Conservation (phyloP, 2,113 vertebrate genomes). For the Zosterops hypoxanthus region DNA sequence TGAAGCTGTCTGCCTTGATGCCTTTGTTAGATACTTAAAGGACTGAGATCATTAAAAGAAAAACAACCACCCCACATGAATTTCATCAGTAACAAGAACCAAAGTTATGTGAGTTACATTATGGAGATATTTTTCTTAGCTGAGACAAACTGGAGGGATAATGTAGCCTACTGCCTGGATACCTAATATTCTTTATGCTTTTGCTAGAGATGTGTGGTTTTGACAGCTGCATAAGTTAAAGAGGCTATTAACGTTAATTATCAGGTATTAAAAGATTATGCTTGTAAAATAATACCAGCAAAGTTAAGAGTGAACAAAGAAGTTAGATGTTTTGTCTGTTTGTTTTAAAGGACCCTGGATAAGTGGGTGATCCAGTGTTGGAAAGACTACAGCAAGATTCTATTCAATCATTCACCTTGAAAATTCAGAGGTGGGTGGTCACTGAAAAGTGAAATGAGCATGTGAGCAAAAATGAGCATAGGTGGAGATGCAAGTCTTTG, state of each 20-base stretch:
- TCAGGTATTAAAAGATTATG: slow-evolving; percentile 29
- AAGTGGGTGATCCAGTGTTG: slow-evolving; percentile 13
- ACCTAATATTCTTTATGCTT: slow-evolving; percentile 4
- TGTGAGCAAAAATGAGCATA: background rate
- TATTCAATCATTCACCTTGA: background rate
- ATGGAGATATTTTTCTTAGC: slow-evolving; percentile 11
- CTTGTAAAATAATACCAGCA: slow-evolving; percentile 22
- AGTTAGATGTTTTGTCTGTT: background rate
- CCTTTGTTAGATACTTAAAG: slow-evolving; percentile 19
- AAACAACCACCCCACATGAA: background rate
- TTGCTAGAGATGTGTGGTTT: slow-evolving; percentile 30
- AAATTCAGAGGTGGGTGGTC: background rate
- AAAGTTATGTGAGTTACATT: slow-evolving; percentile 2
- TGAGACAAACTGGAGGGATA: background rate
- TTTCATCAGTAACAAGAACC: slow-evolving; percentile 34
- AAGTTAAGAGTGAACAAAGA: slow-evolving; percentile 17
- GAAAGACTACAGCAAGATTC: background rate
- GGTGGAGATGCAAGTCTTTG: background rate
- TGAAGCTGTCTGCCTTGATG: background rate
- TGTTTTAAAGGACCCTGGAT: background rate
- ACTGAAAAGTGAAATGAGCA: background rate
- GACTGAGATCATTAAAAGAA: background rate
- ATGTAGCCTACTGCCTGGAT: background rate
- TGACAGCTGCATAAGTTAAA: slow-evolving; percentile 54
- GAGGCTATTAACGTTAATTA: slow-evolving; percentile 47